Evolutionary conservation across 2,888 invertebrate genomes (phyloP), one percentile per base, ranked within the genome.

Genomic region (Melanostoma mellinum): DNA sequence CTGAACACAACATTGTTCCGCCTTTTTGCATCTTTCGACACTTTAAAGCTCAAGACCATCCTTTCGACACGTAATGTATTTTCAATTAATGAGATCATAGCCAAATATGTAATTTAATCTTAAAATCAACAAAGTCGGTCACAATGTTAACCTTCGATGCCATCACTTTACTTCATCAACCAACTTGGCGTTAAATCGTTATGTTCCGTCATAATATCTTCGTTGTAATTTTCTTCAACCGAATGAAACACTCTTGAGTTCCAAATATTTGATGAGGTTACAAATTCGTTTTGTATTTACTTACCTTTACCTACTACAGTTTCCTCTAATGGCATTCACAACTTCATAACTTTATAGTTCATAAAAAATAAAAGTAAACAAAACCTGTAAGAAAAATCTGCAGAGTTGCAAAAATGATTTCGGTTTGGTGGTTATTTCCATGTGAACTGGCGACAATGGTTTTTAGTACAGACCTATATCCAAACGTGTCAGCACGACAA

Each of bases 241-340:
- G 1, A 73, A 48, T 73, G 73, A 58, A 63, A 69, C 10, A 63
- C 10, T 73, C 69, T 82, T 69, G 65, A 72, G 20, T 61, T 76
- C 38, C 32, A 61, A 68, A 75, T 55, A 53, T 73, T 53, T 84
- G 78, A 74, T 84, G 68, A 84, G 32, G 56, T 71, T 79, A 75
- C 74, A 79, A 67, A 75, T 74, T 71, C 36, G 42, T 55, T 20
- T 56, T 30, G 48, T 69, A 50, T 68, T 78, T 68, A 44, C 53
- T 78, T 68, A 44, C 53, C 8, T 58, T 73, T 61, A 44, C 9
- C 60, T 42, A 20, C 20, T 20, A 20, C 20, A 20, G 32, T 55
- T 53, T 55, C 71, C 53, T 61, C 68, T 82, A 68, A 56, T 69
- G 74, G 75, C 84, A 74, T 78, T 84, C 84, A 55, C 63, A 53